Base-by-base conservation (phyloP, 1,140 invertebrate genomes). In the Neuroterus valhalla region DNA sequence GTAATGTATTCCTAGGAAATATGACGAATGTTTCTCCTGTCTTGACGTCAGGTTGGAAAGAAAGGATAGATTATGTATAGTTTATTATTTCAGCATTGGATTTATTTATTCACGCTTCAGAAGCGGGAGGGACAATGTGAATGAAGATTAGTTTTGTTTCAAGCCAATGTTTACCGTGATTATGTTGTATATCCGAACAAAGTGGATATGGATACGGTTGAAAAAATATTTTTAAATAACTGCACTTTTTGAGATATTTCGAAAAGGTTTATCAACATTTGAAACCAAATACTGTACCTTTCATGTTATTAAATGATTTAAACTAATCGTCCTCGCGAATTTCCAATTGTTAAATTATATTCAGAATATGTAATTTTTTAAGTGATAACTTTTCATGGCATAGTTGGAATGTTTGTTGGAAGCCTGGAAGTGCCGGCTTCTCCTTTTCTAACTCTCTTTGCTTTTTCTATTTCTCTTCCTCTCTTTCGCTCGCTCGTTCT, bases 1-100 rank as follows among this genome's bases (percentile, higher is more conserved):
- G 10, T 38, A 38, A 31, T 10, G 31, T 38, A 8, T 38, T 23
- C 26, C 11, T 14, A 26, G 15, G 12, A 62, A 52, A 26, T 62
- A 26, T 26, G 23, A 62, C 23, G 55, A 62, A 26, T 62, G 55
- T n/a, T 62, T 62, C 14, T 62, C 12, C 21, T 62, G 23, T 31
- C 31, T n/a, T 62, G 55, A 62, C 26, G 55, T 74, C 72, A 68
- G 68, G 62, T 48, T 45, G 19, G 23, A 67, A 52, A 42, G 66
- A 73, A 67, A 68, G 44, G 26, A 23, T 38, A 38, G 21, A 68
- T 52, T 74, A 68, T 74, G 48, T 55, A 23, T 52, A 69, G 72
- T 68, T 55, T 70, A 70, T 70, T 70, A 50, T 38, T 70, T 38
- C 23, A 62, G 23, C 55, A 31, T 62, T 31, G 55, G 14, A 70